These are phyloP conservation scores for Hypocryptadius cinnamomeus DNA, from an alignment of 2,113 vertebrate species.

Conservation along the genomic window DNA sequence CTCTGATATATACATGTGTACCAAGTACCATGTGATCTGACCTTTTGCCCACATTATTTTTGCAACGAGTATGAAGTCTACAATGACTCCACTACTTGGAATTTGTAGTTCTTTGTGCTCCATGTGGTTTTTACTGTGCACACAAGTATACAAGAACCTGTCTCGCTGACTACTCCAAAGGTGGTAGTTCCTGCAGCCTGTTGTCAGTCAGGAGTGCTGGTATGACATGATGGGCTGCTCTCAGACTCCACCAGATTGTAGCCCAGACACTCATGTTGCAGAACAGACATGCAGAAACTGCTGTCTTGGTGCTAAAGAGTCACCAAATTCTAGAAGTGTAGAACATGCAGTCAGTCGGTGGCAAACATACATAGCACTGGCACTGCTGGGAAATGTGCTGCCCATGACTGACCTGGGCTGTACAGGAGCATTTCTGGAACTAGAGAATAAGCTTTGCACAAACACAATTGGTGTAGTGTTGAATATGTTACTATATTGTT, in stretches of 20 bases:
- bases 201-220: not conserved
- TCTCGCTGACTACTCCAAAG: not conserved
- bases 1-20: not conserved
- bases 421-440: not conserved
- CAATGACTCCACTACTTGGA: not conserved
- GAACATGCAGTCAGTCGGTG: fast-evolving
- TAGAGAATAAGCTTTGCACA: not conserved
- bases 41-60: constrained; percentile 5
- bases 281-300: not conserved
- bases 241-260: not conserved
- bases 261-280: not conserved
- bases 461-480: not conserved
- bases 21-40: not conserved
- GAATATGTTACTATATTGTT: not conserved
- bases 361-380: not conserved
- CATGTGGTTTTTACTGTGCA: not conserved
- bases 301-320: not conserved
- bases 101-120: not conserved
- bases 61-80: not conserved
- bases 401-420: not conserved
- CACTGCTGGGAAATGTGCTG: not conserved
- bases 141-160: not conserved
- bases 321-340: not conserved
- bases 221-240: not conserved
- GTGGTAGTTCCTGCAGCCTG: not conserved